Evolutionary conservation across 2,113 vertebrate genomes (phyloP).

Genomic region (Spheniscus mendiculus): DNA sequence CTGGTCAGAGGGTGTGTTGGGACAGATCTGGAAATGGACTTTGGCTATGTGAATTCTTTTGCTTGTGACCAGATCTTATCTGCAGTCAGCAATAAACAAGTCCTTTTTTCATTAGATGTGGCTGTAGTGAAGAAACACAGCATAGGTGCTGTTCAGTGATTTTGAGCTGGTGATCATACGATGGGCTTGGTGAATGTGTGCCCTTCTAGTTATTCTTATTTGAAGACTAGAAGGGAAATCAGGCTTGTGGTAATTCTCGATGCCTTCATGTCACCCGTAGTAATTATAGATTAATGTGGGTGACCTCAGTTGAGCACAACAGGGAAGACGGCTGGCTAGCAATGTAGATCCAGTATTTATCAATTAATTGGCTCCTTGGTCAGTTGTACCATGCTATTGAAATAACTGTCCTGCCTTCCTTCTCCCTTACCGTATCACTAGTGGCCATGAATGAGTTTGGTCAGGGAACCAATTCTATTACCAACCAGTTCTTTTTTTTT

Average conservation of each 20-base stretch:
- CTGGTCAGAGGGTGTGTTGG: not conserved
- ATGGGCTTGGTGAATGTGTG: not conserved
- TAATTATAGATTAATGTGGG: not conserved
- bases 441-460: not conserved
- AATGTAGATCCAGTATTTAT: fast-evolving
- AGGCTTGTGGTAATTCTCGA: not conserved
- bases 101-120: not conserved
- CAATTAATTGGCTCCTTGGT: not conserved
- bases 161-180: not conserved
- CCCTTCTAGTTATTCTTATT: not conserved
- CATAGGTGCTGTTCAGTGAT: not conserved
- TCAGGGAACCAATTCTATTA: not conserved
- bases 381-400: not conserved
- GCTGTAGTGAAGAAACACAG: not conserved
- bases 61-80: not conserved
- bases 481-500: not conserved
- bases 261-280: fast-evolving
- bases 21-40: not conserved
- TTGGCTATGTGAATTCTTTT: not conserved
- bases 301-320: not conserved
- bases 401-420: not conserved
- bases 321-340: not conserved
- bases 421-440: not conserved
- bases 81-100: not conserved
- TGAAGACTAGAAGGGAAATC: not conserved